Evolutionary conservation across 2,113 vertebrate genomes (phyloP).

Genomic region (Leptodactylus fuscus): DNA sequence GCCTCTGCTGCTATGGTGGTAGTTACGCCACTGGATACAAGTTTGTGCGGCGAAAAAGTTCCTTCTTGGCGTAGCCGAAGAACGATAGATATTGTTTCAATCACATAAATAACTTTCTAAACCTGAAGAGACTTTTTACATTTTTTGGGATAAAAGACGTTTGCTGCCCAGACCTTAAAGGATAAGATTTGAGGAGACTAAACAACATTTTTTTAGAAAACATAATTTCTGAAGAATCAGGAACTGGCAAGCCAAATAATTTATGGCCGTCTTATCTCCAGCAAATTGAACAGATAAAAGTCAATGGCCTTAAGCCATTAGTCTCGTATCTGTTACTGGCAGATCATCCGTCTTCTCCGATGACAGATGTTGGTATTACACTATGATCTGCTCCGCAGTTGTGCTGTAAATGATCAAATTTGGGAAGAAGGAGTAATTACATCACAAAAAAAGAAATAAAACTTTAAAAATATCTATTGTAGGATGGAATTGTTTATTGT

Average conservation of each 20-base stretch:
- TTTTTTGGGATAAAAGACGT: background rate
- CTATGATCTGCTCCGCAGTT: background rate
- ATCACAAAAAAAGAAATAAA: too few relatives aligned
- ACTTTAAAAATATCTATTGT: too few relatives aligned
- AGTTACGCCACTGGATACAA: too few relatives aligned
- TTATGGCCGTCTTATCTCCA: slow-evolving; percentile 18
- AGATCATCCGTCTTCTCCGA: slow-evolving; percentile 15
- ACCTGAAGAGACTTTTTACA: background rate
- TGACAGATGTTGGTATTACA: background rate
- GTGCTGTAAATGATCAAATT: background rate
- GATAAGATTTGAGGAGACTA: background rate
- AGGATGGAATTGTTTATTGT: too few relatives aligned
- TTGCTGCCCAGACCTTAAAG: background rate
- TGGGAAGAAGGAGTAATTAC: too few relatives aligned
- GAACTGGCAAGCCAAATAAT: slow-evolving; percentile 30
- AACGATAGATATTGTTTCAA: background rate
- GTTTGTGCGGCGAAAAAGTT: too few relatives aligned
- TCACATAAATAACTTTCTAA: background rate
- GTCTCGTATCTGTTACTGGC: slow-evolving; percentile 26
- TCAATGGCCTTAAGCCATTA: slow-evolving; percentile 8
- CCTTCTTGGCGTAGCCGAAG: too few relatives aligned
- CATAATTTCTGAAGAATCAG: background rate
- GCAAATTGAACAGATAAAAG: slow-evolving; percentile 41
- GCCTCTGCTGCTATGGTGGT: too few relatives aligned
- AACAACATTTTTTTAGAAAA: slow-evolving; percentile 6